phyloP scores from a whole-genome alignment of 2,797 vertebrate species.

The Muscicapa comitata region DNA sequence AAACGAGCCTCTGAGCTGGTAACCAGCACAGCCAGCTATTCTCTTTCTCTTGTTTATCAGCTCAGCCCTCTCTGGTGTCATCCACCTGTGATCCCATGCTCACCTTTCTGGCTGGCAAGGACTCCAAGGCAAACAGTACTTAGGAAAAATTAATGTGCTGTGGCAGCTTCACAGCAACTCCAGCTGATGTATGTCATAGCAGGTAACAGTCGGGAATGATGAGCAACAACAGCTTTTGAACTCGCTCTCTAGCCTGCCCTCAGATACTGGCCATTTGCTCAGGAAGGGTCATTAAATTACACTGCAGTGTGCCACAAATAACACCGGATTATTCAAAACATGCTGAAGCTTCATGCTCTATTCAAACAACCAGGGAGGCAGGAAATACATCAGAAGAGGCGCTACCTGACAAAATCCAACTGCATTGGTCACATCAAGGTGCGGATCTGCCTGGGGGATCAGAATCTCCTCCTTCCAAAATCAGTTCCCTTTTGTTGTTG shows the following conservation, averaged over 20 bases:
- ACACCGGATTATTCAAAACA: background rate
- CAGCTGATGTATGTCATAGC: background rate
- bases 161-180: background rate
- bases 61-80: background rate
- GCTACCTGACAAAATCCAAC: background rate
- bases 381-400: background rate
- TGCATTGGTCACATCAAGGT: fast-evolving
- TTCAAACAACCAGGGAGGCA: background rate
- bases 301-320: background rate
- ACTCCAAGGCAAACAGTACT: background rate
- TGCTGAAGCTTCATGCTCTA: background rate
- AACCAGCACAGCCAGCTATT: background rate
- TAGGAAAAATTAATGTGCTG: background rate
- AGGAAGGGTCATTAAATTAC: background rate
- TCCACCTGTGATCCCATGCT: background rate
- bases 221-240: background rate
- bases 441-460: background rate
- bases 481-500: background rate
- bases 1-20: background rate
- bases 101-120: background rate
- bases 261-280: background rate
- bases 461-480: background rate
- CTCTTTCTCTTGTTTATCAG: background rate
- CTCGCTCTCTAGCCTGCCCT: background rate
- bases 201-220: background rate